phyloP scores from a whole-genome alignment of 2,797 vertebrate species.

The Ibycter americanus region DNA sequence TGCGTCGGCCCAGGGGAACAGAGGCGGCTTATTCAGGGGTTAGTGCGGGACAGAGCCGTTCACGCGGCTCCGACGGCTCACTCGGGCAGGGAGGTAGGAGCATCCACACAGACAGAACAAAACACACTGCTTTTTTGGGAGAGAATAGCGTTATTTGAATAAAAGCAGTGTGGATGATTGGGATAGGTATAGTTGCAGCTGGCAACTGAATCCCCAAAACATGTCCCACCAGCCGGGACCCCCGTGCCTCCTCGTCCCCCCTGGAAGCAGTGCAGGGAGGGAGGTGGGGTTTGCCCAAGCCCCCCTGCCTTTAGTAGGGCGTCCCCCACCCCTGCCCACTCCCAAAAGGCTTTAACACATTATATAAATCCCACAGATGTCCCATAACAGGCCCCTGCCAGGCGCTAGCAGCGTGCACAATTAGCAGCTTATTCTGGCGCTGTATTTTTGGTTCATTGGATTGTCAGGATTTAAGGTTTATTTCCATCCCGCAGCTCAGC shows the following conservation, averaged over 20 bases:
- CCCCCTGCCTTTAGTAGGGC: not conserved
- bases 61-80: rapidly evolving
- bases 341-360: not conserved
- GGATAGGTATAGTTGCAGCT: not conserved
- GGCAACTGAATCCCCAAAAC: not conserved
- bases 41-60: rapidly evolving
- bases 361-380: not conserved
- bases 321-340: not conserved
- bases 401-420: not conserved
- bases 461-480: conserved; percentile 59
- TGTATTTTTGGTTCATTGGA: conserved; percentile 70
- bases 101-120: not conserved
- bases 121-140: rapidly evolving
- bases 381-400: not conserved
- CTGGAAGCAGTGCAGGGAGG: not conserved
- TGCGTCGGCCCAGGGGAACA: not conserved
- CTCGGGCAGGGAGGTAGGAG: not conserved
- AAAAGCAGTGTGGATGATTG: rapidly evolving
- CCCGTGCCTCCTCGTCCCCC: rapidly evolving
- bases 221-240: rapidly evolving
- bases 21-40: not conserved
- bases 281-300: rapidly evolving
- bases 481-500: conserved; percentile 20
- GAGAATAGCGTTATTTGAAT: rapidly evolving
- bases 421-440: conserved; percentile 45